These are phyloP conservation scores for Neosalanx taihuensis DNA, from an alignment of 2,797 vertebrate species.

Conservation along the genomic window DNA sequence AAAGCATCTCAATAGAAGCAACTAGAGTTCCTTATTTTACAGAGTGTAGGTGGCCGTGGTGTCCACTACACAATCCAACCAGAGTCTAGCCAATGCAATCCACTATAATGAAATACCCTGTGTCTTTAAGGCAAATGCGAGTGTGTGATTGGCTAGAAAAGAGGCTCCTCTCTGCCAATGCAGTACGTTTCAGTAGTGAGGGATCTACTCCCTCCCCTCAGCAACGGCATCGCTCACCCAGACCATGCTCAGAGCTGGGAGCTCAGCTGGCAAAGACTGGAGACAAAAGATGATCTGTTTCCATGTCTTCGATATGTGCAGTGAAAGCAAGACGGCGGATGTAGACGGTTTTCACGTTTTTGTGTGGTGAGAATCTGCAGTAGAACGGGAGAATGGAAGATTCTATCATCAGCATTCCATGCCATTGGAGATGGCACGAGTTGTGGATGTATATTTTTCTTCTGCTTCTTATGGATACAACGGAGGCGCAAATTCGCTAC, in stretches of 20 bases:
- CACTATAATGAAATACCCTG: neutral
- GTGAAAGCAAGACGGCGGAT: neutral
- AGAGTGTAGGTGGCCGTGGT: no score
- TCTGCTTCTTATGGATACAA: slow-evolving; percentile 28
- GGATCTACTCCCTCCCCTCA: slow-evolving; percentile 41
- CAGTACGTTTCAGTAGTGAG: slow-evolving; percentile 12
- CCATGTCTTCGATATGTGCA: neutral
- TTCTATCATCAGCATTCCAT: slow-evolving; percentile 25
- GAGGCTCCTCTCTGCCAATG: slow-evolving; percentile 31
- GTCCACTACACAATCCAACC: no score
- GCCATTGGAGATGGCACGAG: slow-evolving; percentile 16
- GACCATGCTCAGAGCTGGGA: slow-evolving; percentile 14
- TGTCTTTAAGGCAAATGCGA: neutral
- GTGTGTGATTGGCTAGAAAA: slow-evolving; percentile 13
- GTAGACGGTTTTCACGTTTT: neutral
- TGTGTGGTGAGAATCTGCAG: neutral
- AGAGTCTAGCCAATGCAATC: neutral
- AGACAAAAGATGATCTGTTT: slow-evolving; percentile 2
- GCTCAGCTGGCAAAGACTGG: neutral
- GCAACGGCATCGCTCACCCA: slow-evolving; percentile 4
- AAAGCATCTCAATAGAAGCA: no score
- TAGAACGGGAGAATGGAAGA: slow-evolving; percentile 8
- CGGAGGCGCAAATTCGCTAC: slow-evolving; percentile 59
- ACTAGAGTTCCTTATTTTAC: no score
- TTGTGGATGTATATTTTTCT: slow-evolving; percentile 22